These are phyloP conservation scores for Tipula unca DNA, from an alignment of 2,888 invertebrate genomes.

Conservation along the genomic window DNA sequence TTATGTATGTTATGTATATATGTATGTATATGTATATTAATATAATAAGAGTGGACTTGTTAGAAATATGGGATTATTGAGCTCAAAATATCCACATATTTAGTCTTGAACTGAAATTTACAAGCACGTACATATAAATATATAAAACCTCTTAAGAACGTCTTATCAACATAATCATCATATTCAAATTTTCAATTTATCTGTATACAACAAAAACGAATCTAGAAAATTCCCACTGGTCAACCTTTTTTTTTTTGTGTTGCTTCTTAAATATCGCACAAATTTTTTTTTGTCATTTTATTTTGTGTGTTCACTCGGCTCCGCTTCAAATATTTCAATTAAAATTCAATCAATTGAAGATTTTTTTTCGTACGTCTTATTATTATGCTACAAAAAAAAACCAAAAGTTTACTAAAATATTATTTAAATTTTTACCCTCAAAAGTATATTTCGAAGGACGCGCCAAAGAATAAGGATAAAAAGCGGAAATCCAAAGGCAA, in stretches of 20 bases:
- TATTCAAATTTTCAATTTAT: not conserved
- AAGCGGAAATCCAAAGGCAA: not conserved
- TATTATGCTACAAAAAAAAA: not conserved
- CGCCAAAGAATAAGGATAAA: conserved; percentile 8
- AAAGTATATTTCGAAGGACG: conserved; percentile 14
- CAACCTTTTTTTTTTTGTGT: not conserved
- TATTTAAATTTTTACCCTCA: conserved; percentile 14
- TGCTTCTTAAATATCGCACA: not conserved
- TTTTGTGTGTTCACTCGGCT: not conserved
- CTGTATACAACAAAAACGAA: not conserved
- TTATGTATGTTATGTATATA: not conserved
- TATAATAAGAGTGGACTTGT: not conserved
- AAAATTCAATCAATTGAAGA: conserved; percentile 14
- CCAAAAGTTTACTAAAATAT: not conserved
- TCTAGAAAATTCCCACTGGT: not conserved
- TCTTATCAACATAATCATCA: not conserved
- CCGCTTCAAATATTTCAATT: conserved; percentile 14
- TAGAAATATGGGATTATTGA: not conserved
- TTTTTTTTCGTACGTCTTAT: not conserved
- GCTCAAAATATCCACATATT: not conserved
- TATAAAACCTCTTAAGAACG: not conserved
- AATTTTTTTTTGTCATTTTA: not conserved
- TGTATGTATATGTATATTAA: not conserved
- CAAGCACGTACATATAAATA: not conserved
- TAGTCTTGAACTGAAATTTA: not conserved